Conservation (phyloP, 2,113 vertebrate species). For the Xyrauchen texanus region DNA sequence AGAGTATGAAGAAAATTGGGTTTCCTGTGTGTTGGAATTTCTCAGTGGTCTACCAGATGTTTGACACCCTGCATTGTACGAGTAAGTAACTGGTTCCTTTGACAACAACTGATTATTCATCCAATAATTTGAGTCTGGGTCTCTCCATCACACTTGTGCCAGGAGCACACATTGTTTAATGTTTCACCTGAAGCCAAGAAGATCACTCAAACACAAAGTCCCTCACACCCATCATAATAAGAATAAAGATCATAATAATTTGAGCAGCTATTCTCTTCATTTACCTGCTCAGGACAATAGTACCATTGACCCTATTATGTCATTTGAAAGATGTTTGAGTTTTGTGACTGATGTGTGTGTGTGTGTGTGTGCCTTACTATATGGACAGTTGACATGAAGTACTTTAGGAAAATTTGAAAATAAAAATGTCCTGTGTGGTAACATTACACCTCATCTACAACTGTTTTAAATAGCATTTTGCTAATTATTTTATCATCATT, state of each 20-base stretch:
- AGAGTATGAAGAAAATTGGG: not conserved
- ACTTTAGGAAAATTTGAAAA: no score
- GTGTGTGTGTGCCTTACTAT: no score
- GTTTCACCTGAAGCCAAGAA: slow-evolving; percentile 59
- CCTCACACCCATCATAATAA: no score
- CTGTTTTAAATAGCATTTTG: no score
- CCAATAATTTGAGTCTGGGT: slow-evolving; percentile 40
- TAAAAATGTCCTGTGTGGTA: no score
- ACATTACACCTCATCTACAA: no score
- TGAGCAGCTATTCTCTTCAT: not conserved
- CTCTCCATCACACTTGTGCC: slow-evolving; percentile 50
- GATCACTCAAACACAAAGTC: not conserved
- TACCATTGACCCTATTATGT: no score
- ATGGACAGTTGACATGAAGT: no score
- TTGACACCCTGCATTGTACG: slow-evolving; percentile 6
- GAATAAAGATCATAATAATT: not conserved
- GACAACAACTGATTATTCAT: slow-evolving; percentile 63
- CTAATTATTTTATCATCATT: no score
- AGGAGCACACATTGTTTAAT: slow-evolving; percentile 75
- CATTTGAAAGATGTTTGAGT: no score
- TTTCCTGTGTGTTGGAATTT: not conserved
- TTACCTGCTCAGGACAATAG: no score
- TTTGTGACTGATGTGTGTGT: no score
- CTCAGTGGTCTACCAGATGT: slow-evolving; percentile 41
- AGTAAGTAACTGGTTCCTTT: slow-evolving; percentile 28